Evolutionary conservation across 2,797 vertebrate genomes (phyloP).

Genomic region (Galago senegalensis): DNA sequence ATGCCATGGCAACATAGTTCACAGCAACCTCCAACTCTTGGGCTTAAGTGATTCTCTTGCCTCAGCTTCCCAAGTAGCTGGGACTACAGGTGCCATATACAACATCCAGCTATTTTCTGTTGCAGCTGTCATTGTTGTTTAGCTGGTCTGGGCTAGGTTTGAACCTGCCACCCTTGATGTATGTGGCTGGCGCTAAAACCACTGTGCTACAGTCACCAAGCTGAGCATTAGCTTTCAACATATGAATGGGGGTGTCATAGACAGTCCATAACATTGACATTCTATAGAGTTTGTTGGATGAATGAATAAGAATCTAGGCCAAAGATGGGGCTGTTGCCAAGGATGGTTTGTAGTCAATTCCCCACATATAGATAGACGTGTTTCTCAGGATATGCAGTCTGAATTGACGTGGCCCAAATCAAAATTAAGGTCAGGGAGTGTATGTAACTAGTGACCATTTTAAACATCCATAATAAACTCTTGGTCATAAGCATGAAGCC

Average conservation of each 20-base stretch:
- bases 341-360: background rate
- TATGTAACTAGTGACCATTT: background rate
- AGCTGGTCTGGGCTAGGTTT: too few relatives aligned
- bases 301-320: conserved; percentile 1
- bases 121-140: too few relatives aligned
- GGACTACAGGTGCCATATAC: too few relatives aligned
- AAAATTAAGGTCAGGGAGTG: background rate
- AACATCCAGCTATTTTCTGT: too few relatives aligned
- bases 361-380: background rate
- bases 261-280: background rate
- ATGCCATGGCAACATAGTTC: too few relatives aligned
- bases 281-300: background rate
- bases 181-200: too few relatives aligned
- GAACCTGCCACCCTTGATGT: too few relatives aligned
- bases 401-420: background rate
- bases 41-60: too few relatives aligned
- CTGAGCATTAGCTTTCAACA: background rate
- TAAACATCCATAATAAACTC: background rate
- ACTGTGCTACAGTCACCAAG: too few relatives aligned
- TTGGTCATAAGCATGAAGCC: background rate
- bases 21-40: too few relatives aligned
- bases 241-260: background rate
- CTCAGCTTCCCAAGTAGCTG: too few relatives aligned
- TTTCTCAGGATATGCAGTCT: conserved; percentile 19
- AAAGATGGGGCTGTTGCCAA: background rate